A percentile compares a stretch with the other conserved stretches of the same genome.
Conservation (phyloP, 1,140 invertebrate genomes). For the Diabrotica undecimpunctata region DNA sequence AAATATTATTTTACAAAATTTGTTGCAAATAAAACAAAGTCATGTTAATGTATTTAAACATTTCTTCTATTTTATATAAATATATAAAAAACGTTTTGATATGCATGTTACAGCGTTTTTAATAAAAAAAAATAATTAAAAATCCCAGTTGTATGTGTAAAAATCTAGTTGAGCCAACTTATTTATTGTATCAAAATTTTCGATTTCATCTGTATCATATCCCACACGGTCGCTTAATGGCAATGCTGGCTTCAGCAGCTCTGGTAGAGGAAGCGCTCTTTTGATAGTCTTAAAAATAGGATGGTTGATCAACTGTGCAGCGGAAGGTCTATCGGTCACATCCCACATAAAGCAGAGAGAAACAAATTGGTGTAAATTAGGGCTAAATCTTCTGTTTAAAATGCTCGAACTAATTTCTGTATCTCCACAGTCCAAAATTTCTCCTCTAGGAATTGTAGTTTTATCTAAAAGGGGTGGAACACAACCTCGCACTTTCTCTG, state of each 20-base stretch:
- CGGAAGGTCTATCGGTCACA: slow-evolving; percentile 59
- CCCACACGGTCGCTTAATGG: slow-evolving; percentile 51
- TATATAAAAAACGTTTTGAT: too few species aligned
- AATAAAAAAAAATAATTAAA: slow-evolving; percentile 33
- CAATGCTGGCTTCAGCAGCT: slow-evolving; percentile 53
- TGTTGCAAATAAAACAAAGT: too few species aligned
- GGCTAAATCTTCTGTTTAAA: slow-evolving; percentile 61
- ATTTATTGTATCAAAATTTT: slow-evolving; percentile 44
- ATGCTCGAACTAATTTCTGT: slow-evolving; percentile 37
- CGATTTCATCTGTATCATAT: slow-evolving; percentile 46
- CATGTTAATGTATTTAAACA: too few species aligned
- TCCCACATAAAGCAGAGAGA: slow-evolving; percentile 68
- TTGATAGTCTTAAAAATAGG: slow-evolving; percentile 69
- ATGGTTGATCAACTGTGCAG: slow-evolving; percentile 65
- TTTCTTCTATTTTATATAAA: too few species aligned
- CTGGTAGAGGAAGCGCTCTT: slow-evolving; percentile 46
- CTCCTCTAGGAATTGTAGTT: slow-evolving; percentile 62
- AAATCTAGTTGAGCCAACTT: slow-evolving; percentile 46
- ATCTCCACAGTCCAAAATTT: slow-evolving; percentile 52
- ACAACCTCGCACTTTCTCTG: slow-evolving; percentile 80
- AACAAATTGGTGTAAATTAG: slow-evolving; percentile 71
- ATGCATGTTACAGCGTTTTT: too few species aligned
- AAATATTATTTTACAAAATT: too few species aligned
- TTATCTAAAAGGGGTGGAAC: slow-evolving; percentile 74
- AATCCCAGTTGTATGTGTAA: slow-evolving; percentile 51